Base-by-base conservation (phyloP, 2,888 invertebrate genomes). In the Acleris emargana region DNA sequence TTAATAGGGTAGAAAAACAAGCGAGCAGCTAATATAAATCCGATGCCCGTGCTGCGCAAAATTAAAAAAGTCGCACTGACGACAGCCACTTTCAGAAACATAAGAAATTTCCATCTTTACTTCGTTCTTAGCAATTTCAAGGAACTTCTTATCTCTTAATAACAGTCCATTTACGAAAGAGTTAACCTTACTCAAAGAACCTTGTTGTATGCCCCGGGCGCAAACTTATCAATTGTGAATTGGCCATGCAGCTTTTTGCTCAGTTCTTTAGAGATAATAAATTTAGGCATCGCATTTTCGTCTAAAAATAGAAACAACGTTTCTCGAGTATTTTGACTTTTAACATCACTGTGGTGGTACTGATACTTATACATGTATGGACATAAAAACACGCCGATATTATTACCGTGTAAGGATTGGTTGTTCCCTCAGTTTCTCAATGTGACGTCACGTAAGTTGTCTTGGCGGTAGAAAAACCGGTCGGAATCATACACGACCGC, bases 401-500 rank as follows among this genome's bases (percentile, higher is more conserved):
- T 77, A 81, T 82, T 75, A 68, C 80, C 81, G 74, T 82, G 78
- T 78, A 82, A 77, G 80, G 75, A 78, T 76, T 69, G 77, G 47
- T 67, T 51, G 71, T 76, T 79, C 73, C 76, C 72, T 76, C 75
- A 71, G 76, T 77, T 77, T 75, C 75, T 76, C 70, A 72, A 62
- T 51, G 5, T 89, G 88, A 89, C 89, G 89, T 89, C 89, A 89
- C 69, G 67, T 67, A 71, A 69, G 50, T 58, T 73, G 74, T 75
- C 72, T 58, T 49, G 25, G 72, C 75, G 76, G 85, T 84, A 86
- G 83, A 82, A 86, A 86, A 91, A 91, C 91, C 90, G 88, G 91
- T 89, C 76, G 72, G 78, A 79, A 77, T 86, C 81, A 86, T 81
- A 84, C 82, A 79, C 81, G 84, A 88, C 86, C 85, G 84, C 83